Percentiles rank a stretch among this genome's conserved stretches.
Evolutionary conservation across 2,113 vertebrate genomes (phyloP).

Genomic region (Callipepla californica): DNA sequence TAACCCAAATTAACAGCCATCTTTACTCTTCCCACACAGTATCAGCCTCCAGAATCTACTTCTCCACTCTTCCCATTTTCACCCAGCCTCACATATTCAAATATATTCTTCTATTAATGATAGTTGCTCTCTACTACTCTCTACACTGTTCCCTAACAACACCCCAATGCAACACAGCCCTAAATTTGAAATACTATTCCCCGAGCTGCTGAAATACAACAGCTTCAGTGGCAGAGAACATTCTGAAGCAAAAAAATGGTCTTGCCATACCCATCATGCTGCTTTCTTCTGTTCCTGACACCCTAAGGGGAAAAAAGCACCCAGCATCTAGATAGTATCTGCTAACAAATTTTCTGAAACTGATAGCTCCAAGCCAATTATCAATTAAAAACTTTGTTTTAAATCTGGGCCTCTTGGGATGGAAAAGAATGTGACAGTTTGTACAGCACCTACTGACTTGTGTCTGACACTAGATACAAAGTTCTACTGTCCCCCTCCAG

Average conservation of each 20-base stretch:
- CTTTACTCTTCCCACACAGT: not conserved
- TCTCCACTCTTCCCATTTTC: not conserved
- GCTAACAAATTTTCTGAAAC: not conserved
- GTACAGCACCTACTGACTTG: not conserved
- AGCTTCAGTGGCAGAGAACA: accelerated
- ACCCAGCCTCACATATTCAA: not conserved
- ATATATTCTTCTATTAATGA: not conserved
- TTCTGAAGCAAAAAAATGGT: not conserved
- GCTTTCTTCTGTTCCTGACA: not conserved
- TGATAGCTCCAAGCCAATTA: not conserved
- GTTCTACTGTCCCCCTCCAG: not conserved
- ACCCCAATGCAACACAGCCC: not conserved
- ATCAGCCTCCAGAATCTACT: not conserved
- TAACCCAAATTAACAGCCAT: not conserved
- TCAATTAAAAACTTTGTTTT: not conserved
- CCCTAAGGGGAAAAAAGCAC: not conserved
- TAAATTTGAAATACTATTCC: not conserved
- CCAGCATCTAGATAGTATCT: not conserved
- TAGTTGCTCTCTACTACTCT: not conserved
- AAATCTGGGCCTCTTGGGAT: not conserved
- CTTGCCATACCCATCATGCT: not conserved
- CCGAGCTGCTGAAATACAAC: not conserved
- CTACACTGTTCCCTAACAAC: not conserved
- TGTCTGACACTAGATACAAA: not conserved
- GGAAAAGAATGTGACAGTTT: not conserved